Percentiles rank a stretch among this genome's conserved stretches.
Evolutionary conservation across 2,797 vertebrate species (phyloP).

Genomic region (Hydrolagus colliei): DNA sequence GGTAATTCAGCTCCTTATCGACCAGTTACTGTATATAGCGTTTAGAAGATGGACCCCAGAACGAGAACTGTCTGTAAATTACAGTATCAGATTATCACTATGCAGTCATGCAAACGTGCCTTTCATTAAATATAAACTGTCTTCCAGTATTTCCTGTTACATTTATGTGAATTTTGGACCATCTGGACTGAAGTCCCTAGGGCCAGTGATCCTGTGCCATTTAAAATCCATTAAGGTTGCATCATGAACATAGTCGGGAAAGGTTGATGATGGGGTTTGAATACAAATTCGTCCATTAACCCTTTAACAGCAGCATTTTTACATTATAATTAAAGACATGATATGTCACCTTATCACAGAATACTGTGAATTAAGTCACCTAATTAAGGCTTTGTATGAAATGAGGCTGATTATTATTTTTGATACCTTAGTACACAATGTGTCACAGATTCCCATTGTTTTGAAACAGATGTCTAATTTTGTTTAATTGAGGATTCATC

Average conservation of each 20-base stretch:
- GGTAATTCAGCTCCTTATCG: background rate
- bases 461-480: background rate
- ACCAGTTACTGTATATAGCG: background rate
- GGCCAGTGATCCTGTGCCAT: background rate
- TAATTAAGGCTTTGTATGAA: no score
- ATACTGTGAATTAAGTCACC: no score
- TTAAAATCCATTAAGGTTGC: constrained; percentile 22
- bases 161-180: background rate
- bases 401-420: no score
- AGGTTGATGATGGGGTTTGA: background rate
- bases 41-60: background rate
- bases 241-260: background rate
- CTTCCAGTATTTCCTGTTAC: constrained; percentile 3
- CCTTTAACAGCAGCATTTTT: background rate
- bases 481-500: background rate
- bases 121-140: background rate
- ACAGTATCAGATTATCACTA: background rate
- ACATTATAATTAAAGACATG: background rate
- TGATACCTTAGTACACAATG: no score
- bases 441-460: background rate
- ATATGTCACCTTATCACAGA: background rate
- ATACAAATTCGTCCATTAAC: background rate
- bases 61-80: background rate
- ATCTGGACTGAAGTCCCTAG: constrained; percentile 2
- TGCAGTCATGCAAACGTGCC: background rate